Evolutionary conservation across 2,113 vertebrate species (phyloP).

Genomic region (Amblyopsis rosae): DNA sequence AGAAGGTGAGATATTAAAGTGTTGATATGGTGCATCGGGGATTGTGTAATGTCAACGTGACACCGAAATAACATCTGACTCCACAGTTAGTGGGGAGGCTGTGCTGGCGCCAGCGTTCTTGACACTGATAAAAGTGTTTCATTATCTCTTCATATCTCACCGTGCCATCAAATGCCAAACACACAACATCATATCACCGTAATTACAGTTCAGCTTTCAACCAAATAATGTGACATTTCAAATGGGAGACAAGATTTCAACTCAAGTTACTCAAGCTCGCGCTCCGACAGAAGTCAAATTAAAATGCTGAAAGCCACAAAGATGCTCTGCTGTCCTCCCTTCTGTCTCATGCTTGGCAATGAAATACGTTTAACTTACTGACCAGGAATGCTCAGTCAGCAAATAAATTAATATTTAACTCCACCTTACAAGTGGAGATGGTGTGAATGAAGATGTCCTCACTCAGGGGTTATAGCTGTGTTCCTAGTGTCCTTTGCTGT

Average conservation of each 20-base stretch:
- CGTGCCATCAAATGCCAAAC: neutral
- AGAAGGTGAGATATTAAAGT: no score
- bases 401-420: no score
- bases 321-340: neutral
- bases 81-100: no score
- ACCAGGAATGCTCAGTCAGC: no score
- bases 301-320: constrained; percentile 5
- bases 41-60: no score
- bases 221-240: neutral
- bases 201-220: neutral
- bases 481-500: no score
- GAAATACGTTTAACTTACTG: no score
- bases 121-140: neutral
- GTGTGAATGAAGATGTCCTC: no score
- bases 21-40: no score
- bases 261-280: neutral
- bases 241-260: neutral
- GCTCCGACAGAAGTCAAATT: neutral
- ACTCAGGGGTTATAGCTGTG: no score
- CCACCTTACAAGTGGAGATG: no score
- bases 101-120: constrained; percentile 8
- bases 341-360: neutral
- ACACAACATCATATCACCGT: neutral
- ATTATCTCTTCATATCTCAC: neutral
- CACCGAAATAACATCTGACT: no score